Conservation (phyloP, 2,888 invertebrate species). For the Apodemia hepburni region DNA sequence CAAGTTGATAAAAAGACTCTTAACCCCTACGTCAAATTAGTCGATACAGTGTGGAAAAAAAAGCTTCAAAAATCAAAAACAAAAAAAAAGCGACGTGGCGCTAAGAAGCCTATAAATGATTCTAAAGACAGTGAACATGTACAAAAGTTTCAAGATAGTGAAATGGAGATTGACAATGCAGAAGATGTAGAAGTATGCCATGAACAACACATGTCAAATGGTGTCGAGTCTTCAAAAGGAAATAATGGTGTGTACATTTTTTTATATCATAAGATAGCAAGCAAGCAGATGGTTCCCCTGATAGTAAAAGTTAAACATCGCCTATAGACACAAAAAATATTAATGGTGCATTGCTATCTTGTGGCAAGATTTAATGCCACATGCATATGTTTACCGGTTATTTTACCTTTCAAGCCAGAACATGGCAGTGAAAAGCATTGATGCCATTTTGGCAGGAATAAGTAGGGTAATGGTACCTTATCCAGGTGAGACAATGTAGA, state of each 20-base stretch:
- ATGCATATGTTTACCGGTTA: too few relatives aligned
- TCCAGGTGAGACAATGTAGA: too few relatives aligned
- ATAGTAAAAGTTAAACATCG: too few relatives aligned
- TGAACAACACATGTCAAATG: conserved; percentile 27
- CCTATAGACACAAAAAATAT: too few relatives aligned
- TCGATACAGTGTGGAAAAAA: conserved; percentile 64
- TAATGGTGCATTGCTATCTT: too few relatives aligned
- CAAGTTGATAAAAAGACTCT: conserved; percentile 41
- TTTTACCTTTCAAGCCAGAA: too few relatives aligned
- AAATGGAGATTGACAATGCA: conserved; percentile 25
- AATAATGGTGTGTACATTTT: conserved; percentile 5
- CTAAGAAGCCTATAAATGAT: conserved; percentile 31
- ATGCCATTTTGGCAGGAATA: too few relatives aligned
- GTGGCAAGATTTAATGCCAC: too few relatives aligned
- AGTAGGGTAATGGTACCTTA: too few relatives aligned
- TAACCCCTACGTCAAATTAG: conserved; percentile 66
- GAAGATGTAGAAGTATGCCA: conserved; percentile 33
- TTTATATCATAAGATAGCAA: too few relatives aligned
- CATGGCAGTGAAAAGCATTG: too few relatives aligned
- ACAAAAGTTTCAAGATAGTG: conserved; percentile 23
- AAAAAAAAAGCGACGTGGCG: conserved; percentile 46
- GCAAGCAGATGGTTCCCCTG: too few relatives aligned
- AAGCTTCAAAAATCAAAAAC: conserved; percentile 49
- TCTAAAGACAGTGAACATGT: conserved; percentile 30
- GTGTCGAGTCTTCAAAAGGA: conserved; percentile 8